A percentile compares a stretch with the other conserved stretches of the same genome.
These are phyloP conservation scores for Endomychus coccineus DNA, from an alignment of 2,888 invertebrate genomes.

Conservation along the genomic window DNA sequence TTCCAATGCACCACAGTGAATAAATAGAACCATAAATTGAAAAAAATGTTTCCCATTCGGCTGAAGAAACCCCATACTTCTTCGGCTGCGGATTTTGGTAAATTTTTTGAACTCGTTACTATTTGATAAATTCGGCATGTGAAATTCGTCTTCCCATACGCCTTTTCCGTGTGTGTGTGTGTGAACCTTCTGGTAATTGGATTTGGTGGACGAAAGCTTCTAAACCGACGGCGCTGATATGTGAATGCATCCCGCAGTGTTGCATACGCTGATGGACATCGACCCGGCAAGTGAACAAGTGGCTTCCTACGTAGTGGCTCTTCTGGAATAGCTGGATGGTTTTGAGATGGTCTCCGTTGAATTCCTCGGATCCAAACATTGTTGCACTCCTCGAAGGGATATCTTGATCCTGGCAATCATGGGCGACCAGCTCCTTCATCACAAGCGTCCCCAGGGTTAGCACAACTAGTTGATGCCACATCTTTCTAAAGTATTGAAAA, in stretches of 20 bases:
- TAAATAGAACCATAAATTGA: too few species aligned
- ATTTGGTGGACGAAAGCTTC: not conserved
- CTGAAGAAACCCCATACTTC: too few species aligned
- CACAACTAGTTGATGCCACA: not conserved
- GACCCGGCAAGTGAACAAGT: slow-evolving; percentile 6
- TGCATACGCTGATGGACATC: slow-evolving; percentile 1
- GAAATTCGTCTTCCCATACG: too few species aligned
- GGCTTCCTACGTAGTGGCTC: not conserved
- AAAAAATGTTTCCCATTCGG: too few species aligned
- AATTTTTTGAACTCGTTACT: too few species aligned
- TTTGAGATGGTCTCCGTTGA: not conserved
- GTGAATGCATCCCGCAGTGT: slow-evolving; percentile 7
- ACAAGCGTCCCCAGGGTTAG: not conserved
- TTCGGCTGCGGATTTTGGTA: too few species aligned
- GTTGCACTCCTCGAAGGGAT: slow-evolving; percentile 2
- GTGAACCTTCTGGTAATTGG: not conserved
- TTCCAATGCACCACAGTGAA: too few species aligned
- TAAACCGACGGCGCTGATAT: slow-evolving; percentile 6
- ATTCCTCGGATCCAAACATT: slow-evolving; percentile 1
- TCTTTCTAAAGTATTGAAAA: too few species aligned
- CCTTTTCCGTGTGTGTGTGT: too few species aligned
- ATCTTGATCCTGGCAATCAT: slow-evolving; percentile 6
- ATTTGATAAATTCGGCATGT: too few species aligned
- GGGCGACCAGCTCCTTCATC: slow-evolving; percentile 1
- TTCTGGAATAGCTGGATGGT: slow-evolving; percentile 2